Conservation (phyloP, 2,113 vertebrate species). For the Psephotus haematonotus region DNA sequence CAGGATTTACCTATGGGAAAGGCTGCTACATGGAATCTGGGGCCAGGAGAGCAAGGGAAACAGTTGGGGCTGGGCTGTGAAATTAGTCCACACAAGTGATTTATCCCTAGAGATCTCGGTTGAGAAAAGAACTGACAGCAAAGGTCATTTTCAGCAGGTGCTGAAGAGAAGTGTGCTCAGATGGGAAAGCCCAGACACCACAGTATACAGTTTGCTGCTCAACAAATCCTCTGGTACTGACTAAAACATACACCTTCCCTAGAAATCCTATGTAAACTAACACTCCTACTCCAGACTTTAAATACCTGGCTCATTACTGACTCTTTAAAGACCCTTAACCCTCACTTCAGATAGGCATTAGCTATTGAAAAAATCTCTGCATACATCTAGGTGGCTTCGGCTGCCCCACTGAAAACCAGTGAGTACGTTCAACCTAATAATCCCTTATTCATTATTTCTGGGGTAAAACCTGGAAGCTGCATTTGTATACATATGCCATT, state of each 20-base stretch:
- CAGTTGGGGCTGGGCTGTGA: neutral
- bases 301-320: neutral
- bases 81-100: neutral
- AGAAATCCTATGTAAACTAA: neutral
- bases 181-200: neutral
- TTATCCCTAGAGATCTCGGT: neutral
- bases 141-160: conserved; percentile 2
- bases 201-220: neutral
- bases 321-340: neutral
- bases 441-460: neutral
- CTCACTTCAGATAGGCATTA: neutral
- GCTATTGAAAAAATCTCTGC: neutral
- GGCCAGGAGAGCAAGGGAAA: neutral
- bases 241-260: neutral
- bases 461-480: neutral
- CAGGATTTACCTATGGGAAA: neutral
- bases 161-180: neutral
- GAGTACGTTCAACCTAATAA: neutral
- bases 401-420: neutral
- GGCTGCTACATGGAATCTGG: neutral
- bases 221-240: neutral
- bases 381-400: neutral
- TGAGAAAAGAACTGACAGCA: neutral
- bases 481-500: neutral
- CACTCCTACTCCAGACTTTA: neutral